Evolutionary conservation across 2,888 invertebrate species (phyloP).

Genomic region (Lepetodrilus schrolli): DNA sequence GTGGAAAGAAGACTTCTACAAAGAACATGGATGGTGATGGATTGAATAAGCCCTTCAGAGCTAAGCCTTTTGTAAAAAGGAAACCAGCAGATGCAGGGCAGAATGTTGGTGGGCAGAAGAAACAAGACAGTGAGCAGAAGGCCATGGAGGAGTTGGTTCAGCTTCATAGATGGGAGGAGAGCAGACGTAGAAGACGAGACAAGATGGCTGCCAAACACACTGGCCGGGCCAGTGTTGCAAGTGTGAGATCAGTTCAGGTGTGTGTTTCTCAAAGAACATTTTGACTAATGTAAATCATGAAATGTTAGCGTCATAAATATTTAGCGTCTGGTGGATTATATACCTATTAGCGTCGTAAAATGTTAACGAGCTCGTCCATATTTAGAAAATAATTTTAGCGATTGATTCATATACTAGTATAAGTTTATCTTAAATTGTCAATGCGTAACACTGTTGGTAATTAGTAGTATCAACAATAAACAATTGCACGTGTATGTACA

Average conservation of each 20-base stretch:
- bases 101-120: constrained; percentile 47
- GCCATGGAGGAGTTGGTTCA: constrained; percentile 41
- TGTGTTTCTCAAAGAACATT: too few relatives aligned
- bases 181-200: constrained; percentile 45
- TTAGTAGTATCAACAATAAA: too few relatives aligned
- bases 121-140: constrained; percentile 46
- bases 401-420: too few relatives aligned
- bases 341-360: too few relatives aligned
- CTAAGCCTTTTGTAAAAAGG: constrained; percentile 34
- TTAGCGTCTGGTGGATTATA: too few relatives aligned
- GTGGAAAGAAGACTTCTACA: not conserved
- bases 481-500: too few relatives aligned
- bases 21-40: not conserved
- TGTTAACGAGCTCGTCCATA: too few relatives aligned
- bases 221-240: constrained; percentile 39
- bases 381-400: too few relatives aligned
- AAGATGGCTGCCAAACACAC: constrained; percentile 59
- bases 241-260: not conserved
- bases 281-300: too few relatives aligned
- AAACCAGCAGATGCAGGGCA: constrained; percentile 50
- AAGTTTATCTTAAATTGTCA: too few relatives aligned
- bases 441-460: too few relatives aligned
- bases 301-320: too few relatives aligned
- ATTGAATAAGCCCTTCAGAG: not conserved
- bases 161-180: constrained; percentile 36